Evolutionary conservation across 2,888 invertebrate species (phyloP).

Genomic region (Harpalus rufipes): DNA sequence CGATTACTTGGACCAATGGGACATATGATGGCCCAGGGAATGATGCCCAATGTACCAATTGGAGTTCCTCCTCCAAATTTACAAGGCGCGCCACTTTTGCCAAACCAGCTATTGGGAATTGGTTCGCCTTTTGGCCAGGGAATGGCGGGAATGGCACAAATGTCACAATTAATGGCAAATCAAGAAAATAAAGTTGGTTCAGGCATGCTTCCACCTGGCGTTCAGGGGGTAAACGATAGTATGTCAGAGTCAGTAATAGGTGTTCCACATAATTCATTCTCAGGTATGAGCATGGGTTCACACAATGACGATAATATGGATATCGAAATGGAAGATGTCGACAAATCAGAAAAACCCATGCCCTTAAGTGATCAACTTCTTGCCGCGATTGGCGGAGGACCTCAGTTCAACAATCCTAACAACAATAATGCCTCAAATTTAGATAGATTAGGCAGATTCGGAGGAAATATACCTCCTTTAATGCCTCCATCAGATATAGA

Average conservation of each 20-base stretch:
- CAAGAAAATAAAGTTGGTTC: constrained; percentile 68
- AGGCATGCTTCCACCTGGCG: constrained; percentile 68
- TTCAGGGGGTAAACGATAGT: constrained; percentile 73
- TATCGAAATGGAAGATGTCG: constrained; percentile 85
- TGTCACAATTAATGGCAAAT: constrained; percentile 70
- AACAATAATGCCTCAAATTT: constrained; percentile 67
- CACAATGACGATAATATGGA: constrained; percentile 88
- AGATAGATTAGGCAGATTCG: constrained; percentile 70
- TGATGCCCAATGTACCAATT: constrained; percentile 79
- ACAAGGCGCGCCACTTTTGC: constrained; percentile 75
- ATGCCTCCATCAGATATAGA: constrained; percentile 69
- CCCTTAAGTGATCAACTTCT: constrained; percentile 79
- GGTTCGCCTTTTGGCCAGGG: constrained; percentile 75
- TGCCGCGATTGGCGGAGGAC: constrained; percentile 71
- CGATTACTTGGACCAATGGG: constrained; percentile 73
- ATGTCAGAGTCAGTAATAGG: constrained; percentile 77
- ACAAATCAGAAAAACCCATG: constrained; percentile 72
- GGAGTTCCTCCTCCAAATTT: constrained; percentile 81
- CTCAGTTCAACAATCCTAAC: constrained; percentile 67
- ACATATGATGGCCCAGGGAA: constrained; percentile 77
- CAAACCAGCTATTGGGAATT: constrained; percentile 75
- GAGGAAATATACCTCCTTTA: constrained; percentile 69
- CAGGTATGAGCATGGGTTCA: constrained; percentile 52
- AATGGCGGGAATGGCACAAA: constrained; percentile 72
- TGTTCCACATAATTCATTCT: constrained; percentile 74